Evolutionary conservation across 1,140 invertebrate species (phyloP).

Genomic region (Drosophila mayri): DNA sequence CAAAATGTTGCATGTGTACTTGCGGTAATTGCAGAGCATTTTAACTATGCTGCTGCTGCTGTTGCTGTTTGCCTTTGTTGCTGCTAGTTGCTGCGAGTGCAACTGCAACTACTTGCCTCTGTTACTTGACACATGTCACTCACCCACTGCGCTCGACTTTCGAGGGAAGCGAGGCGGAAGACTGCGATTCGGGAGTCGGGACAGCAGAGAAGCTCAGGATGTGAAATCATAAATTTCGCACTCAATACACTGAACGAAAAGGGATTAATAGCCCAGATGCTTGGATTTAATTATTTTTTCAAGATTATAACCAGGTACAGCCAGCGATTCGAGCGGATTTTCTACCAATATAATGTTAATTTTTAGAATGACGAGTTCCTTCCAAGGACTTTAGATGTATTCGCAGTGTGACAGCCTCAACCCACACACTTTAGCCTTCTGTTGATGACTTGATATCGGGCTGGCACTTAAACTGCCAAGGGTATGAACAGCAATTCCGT

Average conservation of each 20-base stretch:
- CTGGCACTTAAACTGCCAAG: conserved; percentile 65
- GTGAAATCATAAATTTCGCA: conserved; percentile 45
- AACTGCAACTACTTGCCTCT: conserved; percentile 42
- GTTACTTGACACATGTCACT: conserved; percentile 80
- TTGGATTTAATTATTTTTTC: too few relatives aligned
- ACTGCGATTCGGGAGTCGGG: neutral
- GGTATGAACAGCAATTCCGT: conserved; percentile 40
- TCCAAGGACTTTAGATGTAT: neutral
- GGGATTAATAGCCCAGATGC: neutral
- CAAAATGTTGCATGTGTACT: conserved; percentile 48
- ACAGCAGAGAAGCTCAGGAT: conserved; percentile 13
- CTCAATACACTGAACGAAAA: conserved; percentile 5
- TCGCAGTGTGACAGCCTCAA: neutral
- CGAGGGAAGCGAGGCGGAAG: conserved; percentile 13
- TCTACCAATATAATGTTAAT: too few relatives aligned
- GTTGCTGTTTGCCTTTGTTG: conserved; percentile 8
- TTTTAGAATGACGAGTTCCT: neutral
- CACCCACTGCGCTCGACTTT: conserved; percentile 56
- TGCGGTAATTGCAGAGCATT: conserved; percentile 75
- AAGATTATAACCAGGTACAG: neutral
- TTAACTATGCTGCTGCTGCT: conserved; percentile 57
- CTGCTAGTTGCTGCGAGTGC: conserved; percentile 46
- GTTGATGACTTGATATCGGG: conserved; percentile 45
- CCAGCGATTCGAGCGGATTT: too few relatives aligned
- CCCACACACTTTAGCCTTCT: conserved; percentile 19